Percentiles rank a stretch among this genome's conserved stretches.
phyloP scores from a whole-genome alignment of 2,113 vertebrate species.

The Antechinus stuartii region DNA sequence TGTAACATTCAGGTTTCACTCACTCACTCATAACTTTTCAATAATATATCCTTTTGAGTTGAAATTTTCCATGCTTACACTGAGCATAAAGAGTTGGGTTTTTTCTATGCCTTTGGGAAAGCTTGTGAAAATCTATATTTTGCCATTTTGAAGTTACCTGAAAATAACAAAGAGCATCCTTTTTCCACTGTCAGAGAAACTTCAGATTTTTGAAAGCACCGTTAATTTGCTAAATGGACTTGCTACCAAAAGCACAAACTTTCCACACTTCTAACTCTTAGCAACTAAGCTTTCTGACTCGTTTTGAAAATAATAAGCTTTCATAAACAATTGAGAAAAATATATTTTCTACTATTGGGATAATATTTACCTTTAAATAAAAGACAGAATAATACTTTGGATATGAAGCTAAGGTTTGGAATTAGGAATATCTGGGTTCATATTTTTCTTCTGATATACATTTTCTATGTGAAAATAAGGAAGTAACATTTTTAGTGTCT shows the following conservation, averaged over 20 bases:
- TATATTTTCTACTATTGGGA: background rate
- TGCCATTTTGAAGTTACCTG: background rate
- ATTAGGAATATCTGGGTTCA: background rate
- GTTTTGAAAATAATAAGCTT: background rate
- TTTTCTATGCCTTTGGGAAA: slow-evolving; percentile 4
- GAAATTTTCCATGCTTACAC: slow-evolving; percentile 10
- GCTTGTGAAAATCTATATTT: slow-evolving; percentile 7
- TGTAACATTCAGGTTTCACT: background rate
- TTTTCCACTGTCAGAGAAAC: background rate
- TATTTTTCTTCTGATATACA: background rate
- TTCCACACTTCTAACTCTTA: background rate
- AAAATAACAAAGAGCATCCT: background rate
- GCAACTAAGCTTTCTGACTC: background rate
- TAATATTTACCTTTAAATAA: background rate
- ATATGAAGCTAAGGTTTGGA: background rate
- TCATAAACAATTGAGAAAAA: background rate
- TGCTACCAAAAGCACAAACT: background rate
- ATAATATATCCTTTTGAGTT: slow-evolving; percentile 6
- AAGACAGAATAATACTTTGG: background rate
- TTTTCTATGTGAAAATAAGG: background rate
- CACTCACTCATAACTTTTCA: background rate
- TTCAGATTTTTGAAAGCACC: background rate
- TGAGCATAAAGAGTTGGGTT: background rate
- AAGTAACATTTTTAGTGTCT: background rate
- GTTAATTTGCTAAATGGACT: background rate